Evolutionary conservation across 2,888 invertebrate species (phyloP).

Genomic region (Campoplex capitator): DNA sequence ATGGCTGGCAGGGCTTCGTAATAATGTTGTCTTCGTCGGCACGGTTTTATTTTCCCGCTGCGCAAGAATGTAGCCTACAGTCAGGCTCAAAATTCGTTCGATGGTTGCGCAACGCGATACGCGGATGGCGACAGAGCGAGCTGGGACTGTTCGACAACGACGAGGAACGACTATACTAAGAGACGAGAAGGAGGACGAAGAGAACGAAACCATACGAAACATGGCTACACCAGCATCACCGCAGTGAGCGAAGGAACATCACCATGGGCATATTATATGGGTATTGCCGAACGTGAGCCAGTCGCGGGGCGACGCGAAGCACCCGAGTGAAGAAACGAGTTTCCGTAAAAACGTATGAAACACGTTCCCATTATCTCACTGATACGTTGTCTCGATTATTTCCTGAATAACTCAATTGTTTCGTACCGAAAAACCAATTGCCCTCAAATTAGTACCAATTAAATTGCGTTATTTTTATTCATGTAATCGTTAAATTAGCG

Average conservation of each 20-base stretch:
- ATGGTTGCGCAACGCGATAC: conserved; percentile 80
- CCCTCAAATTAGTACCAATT: conserved; percentile 1
- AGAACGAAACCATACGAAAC: conserved; percentile 61
- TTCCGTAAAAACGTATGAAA: conserved; percentile 54
- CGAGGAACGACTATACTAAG: conserved; percentile 50
- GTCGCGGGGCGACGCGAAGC: conserved; percentile 39
- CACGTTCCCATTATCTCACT: conserved; percentile 42
- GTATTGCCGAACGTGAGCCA: conserved; percentile 55
- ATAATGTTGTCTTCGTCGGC: conserved; percentile 84
- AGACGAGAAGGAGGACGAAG: conserved; percentile 46
- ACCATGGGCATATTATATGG: conserved; percentile 41
- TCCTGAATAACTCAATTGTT: conserved; percentile 48
- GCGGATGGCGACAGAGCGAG: conserved; percentile 28
- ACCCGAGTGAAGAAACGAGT: conserved; percentile 61
- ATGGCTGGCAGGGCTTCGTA: conserved; percentile 83
- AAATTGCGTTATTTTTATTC: background rate
- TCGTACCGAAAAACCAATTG: conserved; percentile 1
- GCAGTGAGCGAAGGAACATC: conserved; percentile 27
- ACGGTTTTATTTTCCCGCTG: conserved; percentile 83
- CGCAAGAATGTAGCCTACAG: conserved; percentile 84
- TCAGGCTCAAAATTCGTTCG: conserved; percentile 83
- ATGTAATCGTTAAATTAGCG: background rate
- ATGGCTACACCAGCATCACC: conserved; percentile 34
- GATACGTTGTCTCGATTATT: conserved; percentile 50
- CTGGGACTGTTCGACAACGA: conserved; percentile 48